These are phyloP conservation scores for Cyclopterus lumpus DNA, from an alignment of 2,797 vertebrate genomes.

Conservation along the genomic window DNA sequence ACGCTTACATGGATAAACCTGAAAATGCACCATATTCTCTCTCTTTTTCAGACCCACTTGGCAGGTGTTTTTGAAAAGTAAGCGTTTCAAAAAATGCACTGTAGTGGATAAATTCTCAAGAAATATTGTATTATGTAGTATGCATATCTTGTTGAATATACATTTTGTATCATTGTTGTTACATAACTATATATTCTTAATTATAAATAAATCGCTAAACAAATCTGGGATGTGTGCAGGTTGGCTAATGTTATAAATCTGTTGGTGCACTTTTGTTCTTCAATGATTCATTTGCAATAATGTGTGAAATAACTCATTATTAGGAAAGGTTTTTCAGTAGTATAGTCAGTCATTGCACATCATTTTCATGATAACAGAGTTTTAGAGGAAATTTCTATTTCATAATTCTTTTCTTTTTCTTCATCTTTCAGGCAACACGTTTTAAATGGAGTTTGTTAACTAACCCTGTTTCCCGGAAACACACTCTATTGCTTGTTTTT, in stretches of 20 bases:
- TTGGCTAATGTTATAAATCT: background rate
- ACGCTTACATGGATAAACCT: conserved; percentile 52
- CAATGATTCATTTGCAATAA: background rate
- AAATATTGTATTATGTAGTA: background rate
- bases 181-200: background rate
- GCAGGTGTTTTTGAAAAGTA: conserved; percentile 18
- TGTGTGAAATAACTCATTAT: background rate
- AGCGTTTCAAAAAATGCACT: background rate
- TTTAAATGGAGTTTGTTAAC: background rate
- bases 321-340: background rate
- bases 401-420: background rate
- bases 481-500: background rate
- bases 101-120: background rate
- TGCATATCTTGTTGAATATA: background rate
- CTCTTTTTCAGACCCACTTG: background rate
- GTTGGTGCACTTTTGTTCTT: background rate
- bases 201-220: background rate
- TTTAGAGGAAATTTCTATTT: background rate
- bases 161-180: background rate
- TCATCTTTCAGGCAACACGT: background rate
- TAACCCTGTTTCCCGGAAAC: background rate
- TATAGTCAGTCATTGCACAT: background rate
- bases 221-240: background rate
- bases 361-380: background rate
- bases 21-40: conserved; percentile 37